Conservation (phyloP, 37 sponge, comb jelly and placozoan species). For the Diacarnus erythraeanus region DNA sequence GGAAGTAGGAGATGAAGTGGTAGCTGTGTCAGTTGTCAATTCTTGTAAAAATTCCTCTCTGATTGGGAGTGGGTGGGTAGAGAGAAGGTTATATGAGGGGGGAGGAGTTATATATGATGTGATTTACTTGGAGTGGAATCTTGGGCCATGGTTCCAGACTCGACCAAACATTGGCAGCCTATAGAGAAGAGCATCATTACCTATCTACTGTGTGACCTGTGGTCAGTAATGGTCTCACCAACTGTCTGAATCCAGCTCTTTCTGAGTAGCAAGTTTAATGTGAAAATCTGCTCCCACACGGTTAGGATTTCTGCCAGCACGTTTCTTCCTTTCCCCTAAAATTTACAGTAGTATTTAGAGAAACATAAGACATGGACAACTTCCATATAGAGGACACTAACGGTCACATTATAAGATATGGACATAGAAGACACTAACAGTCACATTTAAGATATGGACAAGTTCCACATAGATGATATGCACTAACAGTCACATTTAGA, state of each 20-base stretch:
- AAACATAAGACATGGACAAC: background rate
- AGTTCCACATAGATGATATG: too few species aligned
- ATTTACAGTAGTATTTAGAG: background rate
- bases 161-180: constrained; percentile 82
- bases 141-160: constrained; percentile 80
- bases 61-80: background rate
- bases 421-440: too few species aligned
- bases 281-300: constrained; percentile 86
- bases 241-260: background rate
- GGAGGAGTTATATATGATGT: background rate
- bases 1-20: background rate
- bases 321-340: constrained; percentile 38
- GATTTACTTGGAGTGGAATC: constrained; percentile 66
- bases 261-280: constrained; percentile 15
- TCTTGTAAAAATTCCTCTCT: background rate
- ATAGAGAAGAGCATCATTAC: background rate
- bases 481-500: too few species aligned
- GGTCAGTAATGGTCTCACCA: background rate
- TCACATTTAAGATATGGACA: too few species aligned
- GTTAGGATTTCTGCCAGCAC: constrained; percentile 60
- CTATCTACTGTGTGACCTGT: background rate
- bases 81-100: background rate
- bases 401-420: too few species aligned
- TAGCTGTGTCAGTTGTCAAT: background rate
- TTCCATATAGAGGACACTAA: background rate